Base-by-base conservation (phyloP, 2,888 invertebrate genomes). In the Lathronympha strigana region DNA sequence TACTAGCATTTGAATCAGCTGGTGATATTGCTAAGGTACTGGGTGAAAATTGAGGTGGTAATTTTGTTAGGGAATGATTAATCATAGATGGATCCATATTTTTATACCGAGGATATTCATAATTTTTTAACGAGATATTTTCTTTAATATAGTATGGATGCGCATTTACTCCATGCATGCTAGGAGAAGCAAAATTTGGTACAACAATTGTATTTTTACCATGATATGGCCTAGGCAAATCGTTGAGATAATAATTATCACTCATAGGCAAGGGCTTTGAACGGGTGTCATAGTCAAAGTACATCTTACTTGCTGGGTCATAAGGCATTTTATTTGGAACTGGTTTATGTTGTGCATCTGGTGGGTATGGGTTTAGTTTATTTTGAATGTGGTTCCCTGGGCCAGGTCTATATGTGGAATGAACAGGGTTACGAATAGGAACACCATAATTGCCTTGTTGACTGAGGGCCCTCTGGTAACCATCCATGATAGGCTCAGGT, bases 21-120 rank as follows among this genome's bases (percentile, higher is more conserved):
- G 92, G 92, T 54, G 92, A 92, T 73, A 91, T 91, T 53, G 91
- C 83, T 71, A 90, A 76, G 54, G 86, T 73, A 72, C 81, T 87
- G 2, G 92, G 88, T 47, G 92, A 90, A 80, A 87, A 92, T 53
- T 90, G 86, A 67, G 88, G 76, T 63, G 86, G 81, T 69, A 87
- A 78, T 71, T 86, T 81, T 62, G 83, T 74, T 67, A 88, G 73
- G 63, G 84, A 72, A 71, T 82, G 80, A 73, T 81, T 83, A 40
- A 81, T 69, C 57, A 83, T 54, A 61, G 80, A 74, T 67, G 82
- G 85, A 61, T 90, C 88, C 68, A 83, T 72, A 75, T 80, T 83
- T 72, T 86, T 86, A 71, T 75, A 80, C 69, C 86, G 85, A 71
- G 84, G 71, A 76, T 85, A 85, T 38, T 91, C 90, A 82, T 81